These are phyloP conservation scores for Ciconia boyciana DNA, from an alignment of 2,113 vertebrate species.

Conservation along the genomic window DNA sequence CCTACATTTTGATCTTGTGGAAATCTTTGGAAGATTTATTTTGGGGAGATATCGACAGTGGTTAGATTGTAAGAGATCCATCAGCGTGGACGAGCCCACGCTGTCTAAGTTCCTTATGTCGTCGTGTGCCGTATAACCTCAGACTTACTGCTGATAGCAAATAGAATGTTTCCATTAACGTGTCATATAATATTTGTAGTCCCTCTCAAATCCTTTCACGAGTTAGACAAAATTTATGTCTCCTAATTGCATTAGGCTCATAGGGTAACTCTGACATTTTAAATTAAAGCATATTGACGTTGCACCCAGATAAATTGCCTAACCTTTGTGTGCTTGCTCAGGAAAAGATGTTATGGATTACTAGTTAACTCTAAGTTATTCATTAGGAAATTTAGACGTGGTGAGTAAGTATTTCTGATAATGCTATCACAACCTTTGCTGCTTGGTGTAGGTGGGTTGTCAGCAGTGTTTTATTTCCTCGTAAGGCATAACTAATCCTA, in stretches of 20 bases:
- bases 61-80: background rate
- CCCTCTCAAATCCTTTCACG: background rate
- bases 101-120: background rate
- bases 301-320: background rate
- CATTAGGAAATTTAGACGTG: background rate
- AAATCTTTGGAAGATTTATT: background rate
- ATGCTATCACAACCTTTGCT: background rate
- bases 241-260: constrained; percentile 7
- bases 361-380: constrained; percentile 55
- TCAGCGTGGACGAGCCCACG: background rate
- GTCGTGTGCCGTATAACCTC: background rate
- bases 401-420: background rate
- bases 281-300: background rate
- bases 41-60: rapidly evolving
- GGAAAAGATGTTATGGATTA: constrained; percentile 21
- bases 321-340: constrained; percentile 44
- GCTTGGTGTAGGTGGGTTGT: background rate
- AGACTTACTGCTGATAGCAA: background rate
- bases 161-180: background rate
- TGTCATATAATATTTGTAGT: constrained; percentile 23
- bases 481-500: background rate
- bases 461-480: background rate
- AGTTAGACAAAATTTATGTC: background rate
- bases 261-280: background rate
- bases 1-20: rapidly evolving